Evolutionary conservation across 1,140 invertebrate genomes (phyloP).

Genomic region (Calosoma granatense): DNA sequence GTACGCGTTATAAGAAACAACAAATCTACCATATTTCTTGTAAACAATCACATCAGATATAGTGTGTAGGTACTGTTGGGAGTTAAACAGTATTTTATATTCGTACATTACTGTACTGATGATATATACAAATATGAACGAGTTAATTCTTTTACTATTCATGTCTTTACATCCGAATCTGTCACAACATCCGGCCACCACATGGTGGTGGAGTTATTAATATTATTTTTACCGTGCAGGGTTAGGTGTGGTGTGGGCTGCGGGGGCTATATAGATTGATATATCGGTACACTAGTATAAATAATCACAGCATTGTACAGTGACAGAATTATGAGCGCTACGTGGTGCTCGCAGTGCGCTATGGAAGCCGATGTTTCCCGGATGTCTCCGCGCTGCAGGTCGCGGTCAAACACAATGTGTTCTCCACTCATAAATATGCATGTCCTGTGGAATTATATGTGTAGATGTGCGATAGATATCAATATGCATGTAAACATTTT

Average conservation of each 20-base stretch:
- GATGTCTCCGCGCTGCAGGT: not conserved
- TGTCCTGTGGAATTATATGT: not conserved
- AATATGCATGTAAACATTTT: not conserved
- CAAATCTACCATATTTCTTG: too few species aligned
- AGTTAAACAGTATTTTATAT: too few species aligned
- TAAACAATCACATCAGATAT: too few species aligned
- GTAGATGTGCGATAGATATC: not conserved
- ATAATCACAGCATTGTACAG: not conserved
- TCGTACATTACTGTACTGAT: too few species aligned
- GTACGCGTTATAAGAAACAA: too few species aligned
- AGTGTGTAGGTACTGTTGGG: too few species aligned
- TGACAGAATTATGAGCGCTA: slow-evolving; percentile 2
- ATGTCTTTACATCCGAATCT: too few species aligned
- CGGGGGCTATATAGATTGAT: too few species aligned
- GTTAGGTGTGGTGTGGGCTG: not conserved
- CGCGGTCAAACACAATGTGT: not conserved
- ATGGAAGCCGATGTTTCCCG: not conserved
- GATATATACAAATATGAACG: too few species aligned
- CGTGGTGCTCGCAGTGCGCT: not conserved
- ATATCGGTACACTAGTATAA: slow-evolving; percentile 1
- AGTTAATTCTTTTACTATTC: too few species aligned
- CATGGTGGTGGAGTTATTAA: too few species aligned
- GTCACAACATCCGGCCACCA: too few species aligned
- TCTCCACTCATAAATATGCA: not conserved
- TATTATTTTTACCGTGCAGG: not conserved